A percentile compares a stretch with the other conserved stretches of the same genome.
phyloP scores from a whole-genome alignment of 2,888 invertebrate species.

The Chalcosyrphus nemorum region DNA sequence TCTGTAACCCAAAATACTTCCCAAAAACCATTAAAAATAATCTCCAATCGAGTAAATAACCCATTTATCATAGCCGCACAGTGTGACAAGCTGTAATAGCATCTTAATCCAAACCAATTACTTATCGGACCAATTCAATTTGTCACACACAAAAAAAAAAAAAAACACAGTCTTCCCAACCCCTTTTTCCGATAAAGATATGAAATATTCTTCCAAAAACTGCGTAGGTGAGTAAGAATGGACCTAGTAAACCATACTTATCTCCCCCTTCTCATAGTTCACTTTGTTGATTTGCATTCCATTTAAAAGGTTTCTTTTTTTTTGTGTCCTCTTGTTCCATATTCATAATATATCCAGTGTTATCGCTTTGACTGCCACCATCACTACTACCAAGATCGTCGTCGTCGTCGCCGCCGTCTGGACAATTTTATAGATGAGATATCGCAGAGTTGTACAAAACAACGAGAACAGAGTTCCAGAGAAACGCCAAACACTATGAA shows the following conservation, averaged over 20 bases:
- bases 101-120: slow-evolving; percentile 51
- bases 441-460: slow-evolving; percentile 44
- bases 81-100: slow-evolving; percentile 24
- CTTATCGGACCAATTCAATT: slow-evolving; percentile 58
- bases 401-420: slow-evolving; percentile 19
- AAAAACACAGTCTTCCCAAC: slow-evolving; percentile 43
- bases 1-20: neutral
- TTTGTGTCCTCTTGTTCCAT: too few relatives aligned
- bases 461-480: neutral
- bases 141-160: too few relatives aligned
- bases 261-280: neutral
- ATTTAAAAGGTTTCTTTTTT: slow-evolving; percentile 10
- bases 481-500: neutral
- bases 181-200: slow-evolving; percentile 11
- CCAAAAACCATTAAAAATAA: neutral
- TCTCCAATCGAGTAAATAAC: slow-evolving; percentile 21
- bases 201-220: neutral
- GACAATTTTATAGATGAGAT: slow-evolving; percentile 63
- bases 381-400: too few relatives aligned
- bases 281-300: slow-evolving; percentile 59
- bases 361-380: slow-evolving; percentile 2
- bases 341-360: slow-evolving; percentile 30
- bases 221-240: neutral
- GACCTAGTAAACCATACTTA: slow-evolving; percentile 16
- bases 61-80: slow-evolving; percentile 43